Percentiles rank a stretch among this genome's conserved stretches.
phyloP scores from a whole-genome alignment of 2,797 vertebrate species.

The Strix occidentalis region DNA sequence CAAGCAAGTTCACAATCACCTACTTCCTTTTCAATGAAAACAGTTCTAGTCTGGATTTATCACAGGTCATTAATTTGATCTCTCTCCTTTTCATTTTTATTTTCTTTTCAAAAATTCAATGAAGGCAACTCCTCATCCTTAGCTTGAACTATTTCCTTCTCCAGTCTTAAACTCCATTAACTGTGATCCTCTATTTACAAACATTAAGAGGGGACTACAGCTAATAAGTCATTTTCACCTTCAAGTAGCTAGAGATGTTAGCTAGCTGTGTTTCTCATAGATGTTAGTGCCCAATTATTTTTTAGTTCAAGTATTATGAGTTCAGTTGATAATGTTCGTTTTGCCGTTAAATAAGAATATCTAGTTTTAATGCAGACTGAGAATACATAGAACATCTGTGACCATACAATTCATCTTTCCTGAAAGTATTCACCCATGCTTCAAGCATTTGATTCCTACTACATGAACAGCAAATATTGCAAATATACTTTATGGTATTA shows the following conservation, averaged over 20 bases:
- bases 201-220: not conserved
- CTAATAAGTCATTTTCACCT: conserved; percentile 15
- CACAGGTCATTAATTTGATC: conserved; percentile 62
- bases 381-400: not conserved
- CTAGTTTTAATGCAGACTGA: not conserved
- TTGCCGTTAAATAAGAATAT: conserved; percentile 6
- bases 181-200: conserved; percentile 13
- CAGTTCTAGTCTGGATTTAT: conserved; percentile 62
- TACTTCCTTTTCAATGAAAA: conserved; percentile 67
- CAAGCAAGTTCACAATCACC: conserved; percentile 62
- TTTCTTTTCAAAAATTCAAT: not conserved
- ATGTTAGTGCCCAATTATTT: not conserved
- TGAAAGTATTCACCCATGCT: not conserved
- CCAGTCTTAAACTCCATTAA: not conserved
- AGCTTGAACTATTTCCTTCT: not conserved
- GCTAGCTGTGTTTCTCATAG: not conserved
- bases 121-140: conserved; percentile 18
- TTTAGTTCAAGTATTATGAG: not conserved
- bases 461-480: not conserved
- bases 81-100: not conserved
- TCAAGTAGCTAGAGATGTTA: conserved; percentile 20
- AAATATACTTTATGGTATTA: not conserved
- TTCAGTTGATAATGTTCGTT: conserved; percentile 13
- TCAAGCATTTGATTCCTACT: not conserved
- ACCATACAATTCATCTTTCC: not conserved